Conservation (phyloP, 2,888 invertebrate genomes). For the Volucella inanis region DNA sequence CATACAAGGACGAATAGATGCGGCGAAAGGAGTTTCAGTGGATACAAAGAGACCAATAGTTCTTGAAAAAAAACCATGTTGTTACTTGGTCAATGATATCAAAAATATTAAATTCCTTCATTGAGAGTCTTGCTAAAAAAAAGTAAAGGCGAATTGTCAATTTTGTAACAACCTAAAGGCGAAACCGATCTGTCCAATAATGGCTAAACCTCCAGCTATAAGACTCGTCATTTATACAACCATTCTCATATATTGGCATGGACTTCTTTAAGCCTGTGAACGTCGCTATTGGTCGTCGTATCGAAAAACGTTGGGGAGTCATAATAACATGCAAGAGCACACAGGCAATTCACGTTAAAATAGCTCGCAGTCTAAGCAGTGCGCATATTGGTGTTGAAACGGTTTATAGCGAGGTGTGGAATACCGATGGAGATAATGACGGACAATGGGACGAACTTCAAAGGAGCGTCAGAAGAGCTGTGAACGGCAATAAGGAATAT, state of each 20-base stretch:
- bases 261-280: neutral
- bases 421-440: neutral
- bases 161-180: no score
- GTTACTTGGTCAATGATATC: no score
- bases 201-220: no score
- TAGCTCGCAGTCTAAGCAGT: neutral
- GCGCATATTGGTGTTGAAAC: neutral
- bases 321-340: neutral
- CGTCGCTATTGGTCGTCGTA: no score
- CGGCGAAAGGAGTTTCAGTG: neutral
- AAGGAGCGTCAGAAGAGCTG: neutral
- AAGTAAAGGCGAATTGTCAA: no score
- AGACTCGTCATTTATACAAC: neutral
- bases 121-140: no score
- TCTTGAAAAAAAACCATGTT: neutral
- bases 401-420: neutral
- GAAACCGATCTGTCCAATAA: no score
- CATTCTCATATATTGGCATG: neutral
- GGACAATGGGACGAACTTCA: neutral
- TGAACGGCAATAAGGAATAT: no score
- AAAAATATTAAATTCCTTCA: no score
- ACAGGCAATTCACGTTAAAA: neutral
- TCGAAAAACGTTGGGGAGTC: neutral
- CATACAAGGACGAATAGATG: constrained; percentile 5
- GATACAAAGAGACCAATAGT: constrained; percentile 12